phyloP scores from a whole-genome alignment of 2,797 vertebrate genomes.

The Poliocrania exsul region DNA sequence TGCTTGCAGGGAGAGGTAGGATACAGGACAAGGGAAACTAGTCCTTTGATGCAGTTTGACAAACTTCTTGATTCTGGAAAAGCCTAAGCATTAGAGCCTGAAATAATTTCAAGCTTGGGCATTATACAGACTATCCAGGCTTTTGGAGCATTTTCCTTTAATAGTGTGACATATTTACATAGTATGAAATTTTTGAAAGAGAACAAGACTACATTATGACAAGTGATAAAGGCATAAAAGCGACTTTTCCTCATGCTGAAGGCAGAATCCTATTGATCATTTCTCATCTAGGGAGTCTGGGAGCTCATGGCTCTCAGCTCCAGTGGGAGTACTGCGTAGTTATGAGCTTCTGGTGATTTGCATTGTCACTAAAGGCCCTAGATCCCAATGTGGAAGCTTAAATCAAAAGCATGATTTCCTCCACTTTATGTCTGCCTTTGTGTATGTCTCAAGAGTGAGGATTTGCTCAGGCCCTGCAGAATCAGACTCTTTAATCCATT shows the following conservation, averaged over 20 bases:
- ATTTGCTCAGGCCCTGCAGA: conserved; percentile 13
- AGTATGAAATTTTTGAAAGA: not conserved
- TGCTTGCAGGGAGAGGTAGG: not conserved
- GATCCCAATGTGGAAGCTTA: not conserved
- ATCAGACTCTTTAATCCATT: not conserved
- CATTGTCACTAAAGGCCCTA: not conserved
- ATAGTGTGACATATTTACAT: not conserved
- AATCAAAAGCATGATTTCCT: not conserved
- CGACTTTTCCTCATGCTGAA: not conserved
- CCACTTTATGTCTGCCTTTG: not conserved
- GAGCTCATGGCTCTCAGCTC: not conserved
- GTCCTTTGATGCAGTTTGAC: not conserved
- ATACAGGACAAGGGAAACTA: not conserved
- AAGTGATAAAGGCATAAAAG: not conserved
- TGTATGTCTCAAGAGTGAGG: not conserved
- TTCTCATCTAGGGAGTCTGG: not conserved
- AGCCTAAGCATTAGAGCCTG: not conserved
- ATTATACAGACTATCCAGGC: not conserved
- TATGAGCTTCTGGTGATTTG: not conserved
- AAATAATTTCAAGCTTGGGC: not conserved
- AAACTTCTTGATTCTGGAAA: not conserved
- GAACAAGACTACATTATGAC: not conserved
- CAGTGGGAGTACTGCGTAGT: not conserved
- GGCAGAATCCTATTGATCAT: not conserved
- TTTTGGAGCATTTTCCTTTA: not conserved